Percentiles rank a stretch among this genome's conserved stretches.
Conservation (phyloP, 2,888 invertebrate species). For the Drosophila affinis region DNA sequence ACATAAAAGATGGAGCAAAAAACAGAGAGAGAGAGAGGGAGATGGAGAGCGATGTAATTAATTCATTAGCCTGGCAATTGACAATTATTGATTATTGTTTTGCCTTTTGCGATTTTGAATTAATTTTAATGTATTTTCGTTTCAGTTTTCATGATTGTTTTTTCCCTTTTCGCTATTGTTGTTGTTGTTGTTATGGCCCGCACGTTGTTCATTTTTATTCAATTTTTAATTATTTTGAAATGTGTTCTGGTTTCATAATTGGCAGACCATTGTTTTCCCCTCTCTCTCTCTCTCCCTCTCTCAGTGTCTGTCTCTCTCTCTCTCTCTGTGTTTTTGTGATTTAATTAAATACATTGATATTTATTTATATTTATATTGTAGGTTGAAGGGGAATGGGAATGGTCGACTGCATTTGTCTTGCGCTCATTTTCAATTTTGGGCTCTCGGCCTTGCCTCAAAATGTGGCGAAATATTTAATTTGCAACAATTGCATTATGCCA, state of each 20-base stretch:
- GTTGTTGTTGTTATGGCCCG: conserved; percentile 39
- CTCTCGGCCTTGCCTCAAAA: conserved; percentile 47
- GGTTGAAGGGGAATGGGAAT: conserved; percentile 18
- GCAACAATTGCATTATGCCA: conserved; percentile 20
- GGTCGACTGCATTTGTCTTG: conserved; percentile 34
- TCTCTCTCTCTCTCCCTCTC: neutral
- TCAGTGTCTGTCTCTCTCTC: neutral
- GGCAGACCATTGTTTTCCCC: conserved; percentile 49
- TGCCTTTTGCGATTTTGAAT: conserved; percentile 40
- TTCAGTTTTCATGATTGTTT: conserved; percentile 8
- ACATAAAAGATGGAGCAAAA: conserved; percentile 9
- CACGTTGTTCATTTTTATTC: conserved; percentile 60
- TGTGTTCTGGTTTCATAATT: conserved; percentile 68
- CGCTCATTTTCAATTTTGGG: conserved; percentile 59
- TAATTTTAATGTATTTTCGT: conserved; percentile 41
- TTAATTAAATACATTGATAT: conserved; percentile 63
- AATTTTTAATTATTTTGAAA: conserved; percentile 70
- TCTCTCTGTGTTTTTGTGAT: conserved; percentile 46
- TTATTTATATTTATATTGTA: conserved; percentile 39
- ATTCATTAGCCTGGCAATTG: conserved; percentile 76
- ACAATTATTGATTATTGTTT: conserved; percentile 79
- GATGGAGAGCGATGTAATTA: conserved; percentile 65
- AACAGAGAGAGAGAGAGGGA: neutral
- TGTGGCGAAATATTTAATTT: conserved; percentile 50
- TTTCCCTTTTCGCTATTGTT: conserved; percentile 2